Base-by-base conservation (phyloP, 1,140 invertebrate species). In the Drosophila kanapiae region DNA sequence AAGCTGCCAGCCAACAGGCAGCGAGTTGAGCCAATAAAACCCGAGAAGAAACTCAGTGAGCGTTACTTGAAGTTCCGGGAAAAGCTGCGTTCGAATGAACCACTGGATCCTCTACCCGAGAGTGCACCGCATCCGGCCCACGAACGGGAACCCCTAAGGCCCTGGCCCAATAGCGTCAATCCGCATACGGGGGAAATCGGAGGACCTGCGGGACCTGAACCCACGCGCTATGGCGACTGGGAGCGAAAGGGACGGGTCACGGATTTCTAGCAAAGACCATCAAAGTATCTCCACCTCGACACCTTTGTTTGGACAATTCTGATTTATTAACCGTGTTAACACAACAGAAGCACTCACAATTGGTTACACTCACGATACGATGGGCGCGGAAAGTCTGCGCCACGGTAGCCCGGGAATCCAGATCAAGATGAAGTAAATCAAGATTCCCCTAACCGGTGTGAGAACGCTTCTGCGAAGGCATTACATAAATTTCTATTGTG, bases 141-240 rank as follows among this genome's bases (percentile, higher is more conserved):
- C 31, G 80, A 78, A 18, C 51, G 61, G 69, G 84, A 87, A 42
- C 85, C 78, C 4, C 31, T 84, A 16, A 5, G 13, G 27, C 68
- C 68, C 3, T 90, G 84, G 84, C 80, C 84, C 8, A 94, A 99
- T 93, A 95, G 97, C 82, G 96, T 93, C 9, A 99, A 99, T 94
- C 98, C 98, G 9, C 82, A 95, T 67, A 99, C 99, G 18, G 99
- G 91, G 16, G 91, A 93, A 76, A 80, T 92, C 57, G 97, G 97
- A 70, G 99, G 99, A 11, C 99, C 99, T 10, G 94, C 95, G 88
- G 99, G 99, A 23, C 99, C 98, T 4, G 99, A 99, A 94, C 99
- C 99, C 35, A 99, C 99, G 35, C 95, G 99, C 79, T 99, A 99
- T 94, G 99, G 99, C 6, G 99, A 99, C 94, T 99, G 99, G 99